Evolutionary conservation across 2,888 invertebrate species (phyloP).

Genomic region (Drosophila paracracens): DNA sequence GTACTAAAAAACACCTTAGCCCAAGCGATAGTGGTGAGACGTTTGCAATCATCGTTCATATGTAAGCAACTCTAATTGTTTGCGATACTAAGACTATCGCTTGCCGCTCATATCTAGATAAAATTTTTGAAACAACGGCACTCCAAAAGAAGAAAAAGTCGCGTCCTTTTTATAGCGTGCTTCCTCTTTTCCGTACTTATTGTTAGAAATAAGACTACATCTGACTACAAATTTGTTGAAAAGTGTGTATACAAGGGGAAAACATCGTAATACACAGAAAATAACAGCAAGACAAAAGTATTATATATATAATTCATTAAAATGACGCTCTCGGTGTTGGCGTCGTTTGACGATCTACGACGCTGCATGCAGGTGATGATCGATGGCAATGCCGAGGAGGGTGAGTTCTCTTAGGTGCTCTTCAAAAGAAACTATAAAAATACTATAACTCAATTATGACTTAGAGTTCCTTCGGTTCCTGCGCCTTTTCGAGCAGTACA

Average conservation of each 20-base stretch:
- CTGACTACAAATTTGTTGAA: neutral
- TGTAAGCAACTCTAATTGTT: neutral
- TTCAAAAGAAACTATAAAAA: neutral
- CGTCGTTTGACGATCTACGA: conserved; percentile 90
- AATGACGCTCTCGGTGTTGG: conserved; percentile 87
- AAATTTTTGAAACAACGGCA: conserved; percentile 72
- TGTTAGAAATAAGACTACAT: conserved; percentile 21
- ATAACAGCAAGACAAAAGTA: neutral
- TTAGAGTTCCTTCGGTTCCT: conserved; percentile 91
- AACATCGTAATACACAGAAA: neutral
- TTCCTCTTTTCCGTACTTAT: conserved; percentile 44
- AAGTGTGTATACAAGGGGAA: neutral
- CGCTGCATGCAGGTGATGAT: conserved; percentile 88
- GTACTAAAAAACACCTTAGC: neutral
- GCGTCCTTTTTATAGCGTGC: conserved; percentile 70
- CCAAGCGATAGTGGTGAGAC: conserved; percentile 6
- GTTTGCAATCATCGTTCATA: conserved; percentile 5
- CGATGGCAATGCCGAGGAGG: conserved; percentile 89
- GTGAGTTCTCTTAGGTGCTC: conserved; percentile 84
- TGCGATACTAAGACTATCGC: conserved; percentile 6
- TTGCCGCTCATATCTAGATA: conserved; percentile 33
- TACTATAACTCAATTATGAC: neutral
- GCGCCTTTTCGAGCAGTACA: conserved; percentile 90
- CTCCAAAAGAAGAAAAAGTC: conserved; percentile 47
- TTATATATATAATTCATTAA: conserved; percentile 23